Conservation (phyloP, 2,113 vertebrate species). For the Rhabdornis inornatus region DNA sequence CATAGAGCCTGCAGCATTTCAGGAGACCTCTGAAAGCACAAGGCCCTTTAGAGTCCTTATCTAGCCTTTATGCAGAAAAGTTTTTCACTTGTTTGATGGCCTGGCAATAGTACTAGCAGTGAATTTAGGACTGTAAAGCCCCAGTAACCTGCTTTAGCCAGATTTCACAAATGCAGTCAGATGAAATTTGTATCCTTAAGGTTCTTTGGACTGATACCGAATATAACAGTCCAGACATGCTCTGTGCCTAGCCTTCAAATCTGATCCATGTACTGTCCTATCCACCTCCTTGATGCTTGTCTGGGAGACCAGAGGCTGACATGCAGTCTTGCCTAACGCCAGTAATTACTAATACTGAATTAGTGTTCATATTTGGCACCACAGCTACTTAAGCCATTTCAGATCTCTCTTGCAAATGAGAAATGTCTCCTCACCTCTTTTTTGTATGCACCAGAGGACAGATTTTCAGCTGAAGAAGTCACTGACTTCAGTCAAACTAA, state of each 20-base stretch:
- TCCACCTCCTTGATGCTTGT: neutral
- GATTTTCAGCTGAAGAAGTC: neutral
- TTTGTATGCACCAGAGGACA: neutral
- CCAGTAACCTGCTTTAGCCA: neutral
- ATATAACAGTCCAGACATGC: neutral
- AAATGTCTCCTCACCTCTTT: neutral
- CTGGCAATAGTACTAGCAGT: neutral
- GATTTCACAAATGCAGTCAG: neutral
- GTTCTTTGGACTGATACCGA: neutral
- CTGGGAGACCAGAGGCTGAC: neutral
- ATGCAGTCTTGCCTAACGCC: neutral
- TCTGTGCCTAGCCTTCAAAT: neutral
- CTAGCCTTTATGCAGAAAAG: neutral
- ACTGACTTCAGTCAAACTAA: neutral
- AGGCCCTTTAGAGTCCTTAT: neutral
- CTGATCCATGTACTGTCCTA: neutral
- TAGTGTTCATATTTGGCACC: neutral
- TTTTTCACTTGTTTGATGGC: neutral
- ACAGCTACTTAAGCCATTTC: neutral
- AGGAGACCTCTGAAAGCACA: neutral
- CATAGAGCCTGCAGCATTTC: neutral
- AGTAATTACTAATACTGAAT: neutral
- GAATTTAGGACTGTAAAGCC: neutral
- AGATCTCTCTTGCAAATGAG: neutral
- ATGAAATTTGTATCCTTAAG: neutral